Evolutionary conservation across 2,888 invertebrate species (phyloP).

Genomic region (Melanostoma mellinum): DNA sequence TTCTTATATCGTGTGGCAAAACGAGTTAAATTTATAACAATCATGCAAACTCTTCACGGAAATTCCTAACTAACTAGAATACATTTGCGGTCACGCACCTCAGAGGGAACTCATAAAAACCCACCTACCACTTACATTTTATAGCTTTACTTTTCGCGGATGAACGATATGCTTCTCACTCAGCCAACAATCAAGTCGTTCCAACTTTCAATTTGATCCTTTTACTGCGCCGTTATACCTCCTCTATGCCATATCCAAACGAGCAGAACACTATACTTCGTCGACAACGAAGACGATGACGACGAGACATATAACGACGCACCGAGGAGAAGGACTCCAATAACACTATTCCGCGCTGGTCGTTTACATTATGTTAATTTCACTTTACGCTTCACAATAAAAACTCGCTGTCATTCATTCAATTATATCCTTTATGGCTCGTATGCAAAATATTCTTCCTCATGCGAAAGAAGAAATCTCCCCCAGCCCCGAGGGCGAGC

Average conservation of each 20-base stretch:
- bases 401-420: conserved; percentile 24
- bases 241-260: background rate
- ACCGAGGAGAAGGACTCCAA: conserved; percentile 38
- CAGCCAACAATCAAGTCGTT: conserved; percentile 48
- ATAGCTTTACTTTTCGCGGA: conserved; percentile 33
- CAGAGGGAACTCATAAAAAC: conserved; percentile 17
- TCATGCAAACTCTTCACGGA: background rate
- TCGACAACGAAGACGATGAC: background rate
- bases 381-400: conserved; percentile 64
- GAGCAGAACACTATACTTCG: background rate
- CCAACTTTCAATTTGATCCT: conserved; percentile 61
- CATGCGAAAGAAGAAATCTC: conserved; percentile 55
- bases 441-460: conserved; percentile 60
- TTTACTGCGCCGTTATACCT: conserved; percentile 26
- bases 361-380: conserved; percentile 67
- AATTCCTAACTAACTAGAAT: conserved; percentile 15
- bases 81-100: conserved; percentile 55
- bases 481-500: background rate
- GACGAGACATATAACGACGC: background rate
- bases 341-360: conserved; percentile 63
- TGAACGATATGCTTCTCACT: conserved; percentile 36
- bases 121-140: conserved; percentile 40
- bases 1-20: background rate
- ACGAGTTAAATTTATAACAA: background rate
- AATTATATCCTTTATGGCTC: conserved; percentile 18